Evolutionary conservation across 2,888 invertebrate genomes (phyloP), one percentile per base, ranked within the genome.

Genomic region (Notodonta ziczac): DNA sequence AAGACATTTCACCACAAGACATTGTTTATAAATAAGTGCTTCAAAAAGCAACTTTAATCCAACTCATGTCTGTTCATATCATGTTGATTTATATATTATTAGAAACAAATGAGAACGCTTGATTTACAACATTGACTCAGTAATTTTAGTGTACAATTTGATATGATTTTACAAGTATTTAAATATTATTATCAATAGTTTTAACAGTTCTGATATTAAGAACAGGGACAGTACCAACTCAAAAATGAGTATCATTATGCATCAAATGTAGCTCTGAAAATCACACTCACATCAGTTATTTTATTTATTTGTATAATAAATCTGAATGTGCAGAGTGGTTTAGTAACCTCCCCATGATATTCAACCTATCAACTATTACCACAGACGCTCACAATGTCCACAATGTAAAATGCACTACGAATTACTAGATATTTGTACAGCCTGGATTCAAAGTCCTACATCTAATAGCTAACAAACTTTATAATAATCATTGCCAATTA

Each of bases 321-420:
- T 77, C 76, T 81, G 72, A 81, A 77, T 77, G 83, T 82, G 82
- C 80, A 72, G 72, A 79, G 76, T 63, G 69, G 74, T 85, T 82
- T 83, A 83, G 83, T 86, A 84, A 83, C 82, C 80, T 80, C 82
- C 75, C 82, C 78, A 82, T 82, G 80, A 82, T 82, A 82, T 83
- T 75, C 81, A 85, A 85, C 81, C 87, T 88, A 89, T 85, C 79
- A 80, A 83, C 86, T 89, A 90, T 88, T 83, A 89, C 88, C 88
- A 87, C 87, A 87, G 87, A 87, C 81, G 78, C 86, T 80, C 87
- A 88, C 84, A 86, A 87, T 87, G 83, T 84, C 81, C 88, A 90
- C 83, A 86, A 91, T 91, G 89, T 89, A 90, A 90, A 92, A 89
- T 91, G 89, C 88, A 90, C 93, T 93, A 92, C 90, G 80, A 90